Percentiles rank a stretch among this genome's conserved stretches.
Conservation (phyloP, 2,888 invertebrate species). For the Hypomecis atomaria region DNA sequence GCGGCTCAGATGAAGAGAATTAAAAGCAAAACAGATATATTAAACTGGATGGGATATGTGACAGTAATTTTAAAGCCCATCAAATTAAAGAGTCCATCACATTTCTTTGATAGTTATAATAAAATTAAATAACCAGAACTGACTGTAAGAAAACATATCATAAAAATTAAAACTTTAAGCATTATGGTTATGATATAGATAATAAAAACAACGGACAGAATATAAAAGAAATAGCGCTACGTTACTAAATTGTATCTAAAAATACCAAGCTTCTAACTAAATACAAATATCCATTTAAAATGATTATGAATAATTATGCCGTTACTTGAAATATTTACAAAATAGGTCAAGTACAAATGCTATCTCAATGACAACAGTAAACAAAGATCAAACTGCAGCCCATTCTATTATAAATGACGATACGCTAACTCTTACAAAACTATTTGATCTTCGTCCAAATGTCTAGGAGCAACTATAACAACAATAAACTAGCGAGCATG, state of each 20-base stretch:
- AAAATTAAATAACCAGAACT: slow-evolving; percentile 3
- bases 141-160: slow-evolving; percentile 4
- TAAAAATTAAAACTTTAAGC: neutral
- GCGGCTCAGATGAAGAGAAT: slow-evolving; percentile 23
- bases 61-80: slow-evolving; percentile 31
- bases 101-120: slow-evolving; percentile 29
- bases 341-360: slow-evolving; percentile 12
- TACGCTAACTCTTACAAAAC: slow-evolving; percentile 21
- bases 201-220: neutral
- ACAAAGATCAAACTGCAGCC: slow-evolving; percentile 15
- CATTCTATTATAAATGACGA: slow-evolving; percentile 9
- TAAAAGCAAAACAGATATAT: slow-evolving; percentile 20
- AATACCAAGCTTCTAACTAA: neutral
- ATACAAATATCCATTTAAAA: neutral
- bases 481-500: slow-evolving; percentile 23
- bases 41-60: slow-evolving; percentile 22
- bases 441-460: slow-evolving; percentile 33
- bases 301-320: neutral
- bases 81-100: slow-evolving; percentile 32
- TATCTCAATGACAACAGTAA: neutral
- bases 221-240: neutral
- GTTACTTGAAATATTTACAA: neutral
- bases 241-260: neutral
- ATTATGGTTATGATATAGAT: neutral
- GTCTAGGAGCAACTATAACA: slow-evolving; percentile 20